These are phyloP conservation scores for Rhizomys pruinosus DNA, from an alignment of 2,113 vertebrate species.

Conservation along the genomic window DNA sequence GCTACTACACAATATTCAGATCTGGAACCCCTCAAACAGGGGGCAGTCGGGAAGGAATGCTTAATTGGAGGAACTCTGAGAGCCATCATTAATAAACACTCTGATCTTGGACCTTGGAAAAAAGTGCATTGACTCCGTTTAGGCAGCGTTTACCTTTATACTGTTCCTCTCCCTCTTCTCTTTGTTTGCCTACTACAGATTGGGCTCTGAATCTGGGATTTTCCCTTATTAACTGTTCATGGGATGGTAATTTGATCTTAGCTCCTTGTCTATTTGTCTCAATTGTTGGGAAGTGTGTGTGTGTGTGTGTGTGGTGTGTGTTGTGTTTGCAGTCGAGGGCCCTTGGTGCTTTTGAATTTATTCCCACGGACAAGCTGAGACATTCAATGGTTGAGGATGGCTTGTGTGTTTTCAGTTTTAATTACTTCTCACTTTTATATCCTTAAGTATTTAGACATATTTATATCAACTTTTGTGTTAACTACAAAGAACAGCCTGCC, in stretches of 20 bases:
- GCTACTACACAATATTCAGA: conserved; percentile 75
- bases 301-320: neutral
- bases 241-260: conserved; percentile 54
- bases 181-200: conserved; percentile 91
- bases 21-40: conserved; percentile 79
- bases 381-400: neutral
- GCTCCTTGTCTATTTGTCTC: conserved; percentile 66
- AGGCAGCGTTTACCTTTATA: conserved; percentile 65
- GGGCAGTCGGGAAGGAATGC: conserved; percentile 10
- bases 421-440: conserved; percentile 41
- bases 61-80: conserved; percentile 90
- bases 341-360: neutral
- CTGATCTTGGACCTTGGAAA: conserved; percentile 70
- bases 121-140: conserved; percentile 78
- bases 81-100: conserved; percentile 88
- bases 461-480: conserved; percentile 44
- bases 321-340: neutral
- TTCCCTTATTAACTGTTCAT: conserved; percentile 73
- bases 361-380: neutral
- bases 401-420: conserved; percentile 28
- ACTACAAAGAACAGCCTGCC: conserved; percentile 51
- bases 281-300: neutral
- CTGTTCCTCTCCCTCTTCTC: conserved; percentile 78
- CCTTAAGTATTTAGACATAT: conserved; percentile 37
- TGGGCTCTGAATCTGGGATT: conserved; percentile 50